A percentile compares a stretch with the other conserved stretches of the same genome.
phyloP scores from a whole-genome alignment of 2,888 invertebrate genomes.

The Ornithoptera alexandrae region DNA sequence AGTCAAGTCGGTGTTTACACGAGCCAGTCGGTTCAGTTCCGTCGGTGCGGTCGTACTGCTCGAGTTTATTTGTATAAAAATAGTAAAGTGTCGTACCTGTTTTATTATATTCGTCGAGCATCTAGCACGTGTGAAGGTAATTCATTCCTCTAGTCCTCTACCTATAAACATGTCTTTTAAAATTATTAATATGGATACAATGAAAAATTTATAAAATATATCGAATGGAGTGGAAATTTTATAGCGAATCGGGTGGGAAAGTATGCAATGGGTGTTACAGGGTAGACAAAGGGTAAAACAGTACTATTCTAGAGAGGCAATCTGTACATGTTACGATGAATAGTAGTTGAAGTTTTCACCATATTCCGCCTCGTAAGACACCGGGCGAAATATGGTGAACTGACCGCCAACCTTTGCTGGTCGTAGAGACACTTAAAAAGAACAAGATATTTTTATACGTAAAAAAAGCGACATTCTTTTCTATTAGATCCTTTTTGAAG shows the following conservation, averaged over 20 bases:
- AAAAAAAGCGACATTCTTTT: no score
- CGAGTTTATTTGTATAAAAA: not conserved
- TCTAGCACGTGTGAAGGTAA: not conserved
- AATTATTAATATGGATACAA: not conserved
- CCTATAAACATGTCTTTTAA: no score
- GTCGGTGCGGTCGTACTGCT: constrained; percentile 35
- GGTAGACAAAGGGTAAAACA: not conserved
- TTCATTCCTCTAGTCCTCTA: not conserved
- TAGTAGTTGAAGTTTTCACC: not conserved
- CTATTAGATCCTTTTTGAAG: no score
- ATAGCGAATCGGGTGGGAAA: not conserved
- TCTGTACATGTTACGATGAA: not conserved
- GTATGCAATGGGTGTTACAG: not conserved
- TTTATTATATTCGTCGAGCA: constrained; percentile 5
- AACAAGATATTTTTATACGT: no score
- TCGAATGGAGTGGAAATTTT: not conserved
- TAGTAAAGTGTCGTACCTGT: constrained; percentile 4
- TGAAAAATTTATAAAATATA: not conserved
- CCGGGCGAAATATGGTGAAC: no score
- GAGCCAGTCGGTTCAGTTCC: constrained; percentile 55
- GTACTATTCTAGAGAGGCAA: not conserved
- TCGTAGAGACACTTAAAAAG: no score
- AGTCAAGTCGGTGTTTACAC: constrained; percentile 21
- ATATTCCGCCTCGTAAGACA: no score
- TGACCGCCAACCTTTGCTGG: no score